Base-by-base conservation (phyloP, 2,113 vertebrate genomes). In the Calyptommatus sinebrachiatus region DNA sequence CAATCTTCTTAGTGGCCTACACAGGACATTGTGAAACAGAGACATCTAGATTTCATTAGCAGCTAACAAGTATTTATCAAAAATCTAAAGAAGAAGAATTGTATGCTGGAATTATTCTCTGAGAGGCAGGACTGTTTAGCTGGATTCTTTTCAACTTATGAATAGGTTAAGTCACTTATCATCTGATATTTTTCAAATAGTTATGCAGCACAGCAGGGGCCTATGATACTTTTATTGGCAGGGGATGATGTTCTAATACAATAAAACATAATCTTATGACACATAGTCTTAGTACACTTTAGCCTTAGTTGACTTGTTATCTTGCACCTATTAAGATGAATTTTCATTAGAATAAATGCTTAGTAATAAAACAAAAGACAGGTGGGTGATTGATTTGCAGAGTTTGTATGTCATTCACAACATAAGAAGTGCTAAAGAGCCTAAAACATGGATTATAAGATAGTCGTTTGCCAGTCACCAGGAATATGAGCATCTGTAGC, bases 1-100 rank as follows among this genome's bases (percentile, higher is more conserved):
- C 63, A 28, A 69, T 87, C 14, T 82, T 45, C 26, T 73, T 81
- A 85, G 81, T 77, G 79, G 79, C 84, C 73, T 86, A 60, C 67
- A 50, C 48, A 68, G 74, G 82, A 10, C 11, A 82, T 79, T 86
- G 45, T 73, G 83, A 85, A 84, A 68, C 68, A 60, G 60, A 77
- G 20, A 65, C 88, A 84, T 83, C 71, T 87, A 46, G 71, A 62
- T 35, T 69, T 14, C 31, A 26, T 72, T 60, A 48, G 61, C n/a
- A 61, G 69, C 29, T 72, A 26, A 29, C 21, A 72, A 14, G 8
- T 73, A 82, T 76, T 74, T 41, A 87, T 72, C 66, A 73, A 57
- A 85, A 71, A 82, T 74, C 63, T 48, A 2, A 50, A 70, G 1
- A 82, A 18, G 74, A 86, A 81, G 75, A 31, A 71, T 83, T 8